Evolutionary conservation across 1,140 invertebrate species (phyloP).

Genomic region (Lerema accius): DNA sequence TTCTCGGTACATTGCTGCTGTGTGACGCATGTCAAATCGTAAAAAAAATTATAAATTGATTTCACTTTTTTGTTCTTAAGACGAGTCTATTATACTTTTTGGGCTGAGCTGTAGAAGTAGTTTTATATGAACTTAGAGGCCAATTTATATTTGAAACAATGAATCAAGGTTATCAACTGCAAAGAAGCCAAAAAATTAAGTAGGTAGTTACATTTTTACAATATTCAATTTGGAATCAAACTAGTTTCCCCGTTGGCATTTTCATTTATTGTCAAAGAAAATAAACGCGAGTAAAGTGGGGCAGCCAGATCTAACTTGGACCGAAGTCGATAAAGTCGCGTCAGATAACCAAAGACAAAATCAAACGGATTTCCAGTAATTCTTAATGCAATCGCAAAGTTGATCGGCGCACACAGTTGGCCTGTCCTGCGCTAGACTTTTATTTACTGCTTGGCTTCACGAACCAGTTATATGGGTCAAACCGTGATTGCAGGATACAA

Average conservation of each 20-base stretch:
- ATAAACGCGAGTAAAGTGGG: slow-evolving; percentile 8
- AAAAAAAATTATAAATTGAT: no score
- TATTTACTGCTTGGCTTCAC: slow-evolving; percentile 33
- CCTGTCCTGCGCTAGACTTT: slow-evolving; percentile 22
- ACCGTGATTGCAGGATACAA: slow-evolving; percentile 28
- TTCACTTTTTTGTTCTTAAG: no score
- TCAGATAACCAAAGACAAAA: slow-evolving; percentile 30
- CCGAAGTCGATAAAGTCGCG: slow-evolving; percentile 18
- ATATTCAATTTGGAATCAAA: slow-evolving; percentile 11
- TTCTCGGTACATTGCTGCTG: no score
- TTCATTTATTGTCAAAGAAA: slow-evolving; percentile 20
- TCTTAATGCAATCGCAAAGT: slow-evolving; percentile 29
- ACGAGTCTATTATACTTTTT: no score
- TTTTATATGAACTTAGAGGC: no score
- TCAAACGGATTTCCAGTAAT: slow-evolving; percentile 17
- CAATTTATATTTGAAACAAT: no score
- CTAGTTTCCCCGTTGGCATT: slow-evolving; percentile 21
- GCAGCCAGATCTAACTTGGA: slow-evolving; percentile 14
- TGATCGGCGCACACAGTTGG: slow-evolving; percentile 17
- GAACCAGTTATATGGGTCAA: slow-evolving; percentile 31
- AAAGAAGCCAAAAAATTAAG: neutral
- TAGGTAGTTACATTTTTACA: slow-evolving; percentile 2
- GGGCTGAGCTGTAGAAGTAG: no score
- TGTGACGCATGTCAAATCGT: no score
- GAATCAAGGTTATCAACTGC: no score